Base-by-base conservation (phyloP, 2,113 vertebrate genomes). In the Phycodurus eques region DNA sequence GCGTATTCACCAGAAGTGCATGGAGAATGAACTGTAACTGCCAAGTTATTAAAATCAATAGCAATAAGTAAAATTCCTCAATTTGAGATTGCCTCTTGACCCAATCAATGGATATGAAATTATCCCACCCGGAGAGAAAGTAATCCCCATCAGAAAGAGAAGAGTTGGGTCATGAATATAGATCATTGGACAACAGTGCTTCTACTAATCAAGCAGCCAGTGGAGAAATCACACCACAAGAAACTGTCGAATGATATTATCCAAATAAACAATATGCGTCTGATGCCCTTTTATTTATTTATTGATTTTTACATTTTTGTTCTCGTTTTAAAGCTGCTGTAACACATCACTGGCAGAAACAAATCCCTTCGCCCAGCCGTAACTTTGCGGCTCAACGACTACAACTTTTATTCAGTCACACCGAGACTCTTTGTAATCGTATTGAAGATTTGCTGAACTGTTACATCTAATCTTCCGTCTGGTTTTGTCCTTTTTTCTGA, bases 11-110 rank as follows among this genome's bases (percentile, higher is more conserved):
- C 57, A 65, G 61, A 81, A 68, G 83, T 68, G 75, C 66, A 70
- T 19, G 59, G 70, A 85, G 87, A 92, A 90, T 92, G 85, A 88
- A 93, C 85, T 91, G 88, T 86, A 92, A 91, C 87, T 90, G 90
- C 83, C 90, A 92, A 88, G 91, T 94, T 93, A 93, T 94, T 93
- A 86, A 92, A 93, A 93, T 93, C 93, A 92, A 93, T 94, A 91
- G 88, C 90, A 93, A 94, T 93, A 92, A 92, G 89, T 90, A 82
- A 86, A 91, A 91, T 92, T 88, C 78, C 84, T 90, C 86, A 91
- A 91, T 89, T 89, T 92, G 77, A 88, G 80, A 90, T 88, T 77
- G 83, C 78, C 82, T 91, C 87, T 87, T 83, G 80, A 91, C 80
- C 85, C 84, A 89, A 92, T 93, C 92, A 89, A 90, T 93, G 83